phyloP scores from a whole-genome alignment of 2,797 vertebrate species.

The Rallus crepitans region DNA sequence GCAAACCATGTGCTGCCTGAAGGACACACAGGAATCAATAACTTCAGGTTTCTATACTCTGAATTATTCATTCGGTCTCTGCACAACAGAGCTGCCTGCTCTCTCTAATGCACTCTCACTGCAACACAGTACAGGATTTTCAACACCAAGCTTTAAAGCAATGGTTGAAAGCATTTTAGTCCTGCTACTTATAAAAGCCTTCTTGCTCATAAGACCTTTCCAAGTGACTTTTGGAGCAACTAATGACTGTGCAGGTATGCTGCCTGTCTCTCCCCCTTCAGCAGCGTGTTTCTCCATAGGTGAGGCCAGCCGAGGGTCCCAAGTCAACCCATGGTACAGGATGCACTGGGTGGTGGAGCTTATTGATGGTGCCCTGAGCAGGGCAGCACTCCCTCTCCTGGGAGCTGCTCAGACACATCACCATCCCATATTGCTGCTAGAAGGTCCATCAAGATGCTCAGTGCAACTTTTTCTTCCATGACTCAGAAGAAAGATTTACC shows the following conservation, averaged over 20 bases:
- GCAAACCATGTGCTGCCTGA: background rate
- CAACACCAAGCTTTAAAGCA: background rate
- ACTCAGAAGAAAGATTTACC: background rate
- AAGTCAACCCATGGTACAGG: accelerated
- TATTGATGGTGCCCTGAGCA: background rate
- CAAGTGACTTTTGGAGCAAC: background rate
- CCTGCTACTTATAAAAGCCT: background rate
- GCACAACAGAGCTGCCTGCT: background rate
- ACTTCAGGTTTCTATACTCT: background rate
- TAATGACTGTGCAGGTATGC: background rate
- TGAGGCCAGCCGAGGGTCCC: accelerated
- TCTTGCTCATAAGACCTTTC: background rate
- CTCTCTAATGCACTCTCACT: background rate
- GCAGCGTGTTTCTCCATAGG: background rate
- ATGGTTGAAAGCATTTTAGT: background rate
- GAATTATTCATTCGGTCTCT: slow-evolving; percentile 30
- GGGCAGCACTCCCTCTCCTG: background rate
- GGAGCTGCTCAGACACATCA: background rate
- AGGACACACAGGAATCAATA: background rate
- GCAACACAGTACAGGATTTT: background rate
- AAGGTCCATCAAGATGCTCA: background rate
- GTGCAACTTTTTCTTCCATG: background rate
- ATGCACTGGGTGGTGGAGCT: accelerated
- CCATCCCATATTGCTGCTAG: accelerated
- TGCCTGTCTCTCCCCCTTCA: background rate